Evolutionary conservation across 2,113 vertebrate species (phyloP).

Genomic region (Malurus alboscapulatus): DNA sequence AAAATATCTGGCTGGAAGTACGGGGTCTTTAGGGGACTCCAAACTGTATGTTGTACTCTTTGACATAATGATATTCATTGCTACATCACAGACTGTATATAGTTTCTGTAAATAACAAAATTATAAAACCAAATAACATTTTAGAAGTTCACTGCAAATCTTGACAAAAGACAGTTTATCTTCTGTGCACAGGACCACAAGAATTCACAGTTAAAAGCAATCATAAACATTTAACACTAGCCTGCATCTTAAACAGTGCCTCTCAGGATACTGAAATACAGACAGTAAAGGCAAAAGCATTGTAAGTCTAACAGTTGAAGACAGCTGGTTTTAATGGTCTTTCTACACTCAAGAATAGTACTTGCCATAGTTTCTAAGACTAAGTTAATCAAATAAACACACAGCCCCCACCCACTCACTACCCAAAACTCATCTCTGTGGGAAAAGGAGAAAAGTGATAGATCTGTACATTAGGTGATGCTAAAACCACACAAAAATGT

Average conservation of each 20-base stretch:
- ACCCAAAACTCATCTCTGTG: background rate
- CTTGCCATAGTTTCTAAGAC: background rate
- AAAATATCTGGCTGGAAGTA: slow-evolving; percentile 92
- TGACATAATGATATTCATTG: slow-evolving; percentile 98
- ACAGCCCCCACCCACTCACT: background rate
- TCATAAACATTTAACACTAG: background rate
- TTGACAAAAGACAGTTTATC: background rate
- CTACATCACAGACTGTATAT: slow-evolving; percentile 97
- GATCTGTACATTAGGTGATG: background rate
- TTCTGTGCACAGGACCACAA: background rate
- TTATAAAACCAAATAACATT: background rate
- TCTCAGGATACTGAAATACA: background rate
- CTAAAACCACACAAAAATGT: background rate
- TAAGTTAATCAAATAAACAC: background rate
- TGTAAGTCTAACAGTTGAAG: background rate
- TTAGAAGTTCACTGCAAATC: background rate
- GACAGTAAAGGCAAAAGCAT: background rate
- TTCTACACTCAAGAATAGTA: background rate
- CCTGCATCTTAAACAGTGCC: background rate
- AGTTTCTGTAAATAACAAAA: slow-evolving; percentile 83
- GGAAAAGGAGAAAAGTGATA: background rate
- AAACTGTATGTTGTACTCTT: slow-evolving; percentile 99
- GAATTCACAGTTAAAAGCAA: background rate
- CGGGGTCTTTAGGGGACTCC: slow-evolving; percentile 98
- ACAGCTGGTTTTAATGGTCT: background rate